Evolutionary conservation across 2,888 invertebrate species (phyloP).

Genomic region (Diogma glabrata): DNA sequence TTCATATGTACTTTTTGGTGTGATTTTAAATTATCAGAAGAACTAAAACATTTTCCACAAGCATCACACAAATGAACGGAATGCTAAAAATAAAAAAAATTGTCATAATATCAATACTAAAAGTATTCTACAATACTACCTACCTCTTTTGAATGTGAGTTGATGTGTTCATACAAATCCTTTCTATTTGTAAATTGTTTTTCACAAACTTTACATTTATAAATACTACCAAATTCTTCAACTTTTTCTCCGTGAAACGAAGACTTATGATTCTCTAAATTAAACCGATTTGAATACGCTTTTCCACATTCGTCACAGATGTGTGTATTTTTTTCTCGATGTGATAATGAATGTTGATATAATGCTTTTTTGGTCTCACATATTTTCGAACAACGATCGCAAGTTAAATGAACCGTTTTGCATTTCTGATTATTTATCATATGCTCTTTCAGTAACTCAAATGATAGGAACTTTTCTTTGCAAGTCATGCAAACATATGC

Average conservation of each 20-base stretch:
- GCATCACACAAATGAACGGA: slow-evolving; percentile 11
- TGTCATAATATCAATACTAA: too few species aligned
- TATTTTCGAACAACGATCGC: slow-evolving; percentile 10
- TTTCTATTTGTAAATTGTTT: slow-evolving; percentile 13
- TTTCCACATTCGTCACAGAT: slow-evolving; percentile 15
- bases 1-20: slow-evolving; percentile 12
- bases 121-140: too few species aligned
- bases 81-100: background rate
- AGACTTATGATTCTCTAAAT: slow-evolving; percentile 14
- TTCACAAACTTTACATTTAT: slow-evolving; percentile 13
- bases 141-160: background rate
- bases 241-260: slow-evolving; percentile 11
- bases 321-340: slow-evolving; percentile 7
- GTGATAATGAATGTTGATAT: slow-evolving; percentile 10
- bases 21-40: slow-evolving; percentile 7
- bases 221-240: slow-evolving; percentile 12
- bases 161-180: slow-evolving; percentile 12
- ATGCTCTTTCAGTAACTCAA: slow-evolving; percentile 10
- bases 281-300: slow-evolving; percentile 12
- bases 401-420: slow-evolving; percentile 10
- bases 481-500: slow-evolving; percentile 14
- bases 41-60: slow-evolving; percentile 13
- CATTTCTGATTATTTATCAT: slow-evolving; percentile 10
- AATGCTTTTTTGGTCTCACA: slow-evolving; percentile 12
- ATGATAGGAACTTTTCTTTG: slow-evolving; percentile 10